Evolutionary conservation across 2,888 invertebrate species (phyloP).

Genomic region (Hirtodrosophila histrioides): DNA sequence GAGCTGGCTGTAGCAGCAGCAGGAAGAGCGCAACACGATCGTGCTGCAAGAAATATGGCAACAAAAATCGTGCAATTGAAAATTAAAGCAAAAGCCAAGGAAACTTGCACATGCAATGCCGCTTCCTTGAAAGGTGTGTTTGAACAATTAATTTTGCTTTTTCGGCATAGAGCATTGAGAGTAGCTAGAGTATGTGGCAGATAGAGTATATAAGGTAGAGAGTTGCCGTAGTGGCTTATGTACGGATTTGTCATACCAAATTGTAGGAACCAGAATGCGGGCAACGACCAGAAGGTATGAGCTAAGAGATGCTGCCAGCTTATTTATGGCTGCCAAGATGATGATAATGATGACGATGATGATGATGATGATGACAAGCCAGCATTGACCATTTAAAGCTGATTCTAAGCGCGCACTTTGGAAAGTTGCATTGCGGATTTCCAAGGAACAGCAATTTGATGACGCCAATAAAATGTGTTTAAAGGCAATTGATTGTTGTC

Average conservation of each 20-base stretch:
- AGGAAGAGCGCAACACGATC: conserved; percentile 52
- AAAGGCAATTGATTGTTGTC: conserved; percentile 77
- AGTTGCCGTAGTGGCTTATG: conserved; percentile 2
- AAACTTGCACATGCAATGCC: conserved; percentile 23
- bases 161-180: conserved; percentile 50
- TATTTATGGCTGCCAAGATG: conserved; percentile 67
- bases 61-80: conserved; percentile 75
- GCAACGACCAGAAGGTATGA: conserved; percentile 51
- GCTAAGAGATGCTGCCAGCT: conserved; percentile 35
- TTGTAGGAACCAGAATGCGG: conserved; percentile 65
- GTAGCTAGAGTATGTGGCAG: neutral
- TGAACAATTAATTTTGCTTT: conserved; percentile 79
- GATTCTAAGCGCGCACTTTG: conserved; percentile 66
- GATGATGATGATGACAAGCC: conserved; percentile 38
- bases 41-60: conserved; percentile 74
- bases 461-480: conserved; percentile 79
- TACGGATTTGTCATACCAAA: conserved; percentile 63
- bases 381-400: conserved; percentile 67
- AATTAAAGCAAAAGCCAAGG: conserved; percentile 56
- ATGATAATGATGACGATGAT: conserved; percentile 37
- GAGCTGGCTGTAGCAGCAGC: conserved; percentile 2
- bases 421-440: conserved; percentile 76
- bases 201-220: conserved; percentile 6
- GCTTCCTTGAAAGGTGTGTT: conserved; percentile 80
- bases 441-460: conserved; percentile 75